Evolutionary conservation across 1,140 invertebrate genomes (phyloP), one percentile per base, ranked within the genome.

Genomic region (Oncopodura yosiiana): DNA sequence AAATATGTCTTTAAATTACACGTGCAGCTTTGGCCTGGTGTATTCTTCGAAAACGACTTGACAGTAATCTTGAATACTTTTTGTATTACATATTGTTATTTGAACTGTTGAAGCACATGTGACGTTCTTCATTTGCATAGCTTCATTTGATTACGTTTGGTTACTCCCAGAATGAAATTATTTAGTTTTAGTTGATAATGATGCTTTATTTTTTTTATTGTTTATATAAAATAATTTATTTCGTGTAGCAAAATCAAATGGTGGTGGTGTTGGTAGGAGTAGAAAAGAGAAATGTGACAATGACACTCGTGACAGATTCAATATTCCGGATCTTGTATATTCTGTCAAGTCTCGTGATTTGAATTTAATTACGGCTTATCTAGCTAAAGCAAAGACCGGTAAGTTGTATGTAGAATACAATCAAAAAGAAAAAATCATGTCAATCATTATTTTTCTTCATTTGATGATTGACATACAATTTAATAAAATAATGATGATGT

Each of bases 11-110:
- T 24, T 21, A 19, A 2, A 24, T 38, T 56, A 61, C 62, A 70
- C 70, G 71, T 76, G 76, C 80, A 87, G 87, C 86, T 56, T 74
- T 90, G 69, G 84, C 86, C 66, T 92, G 87, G 87, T 86, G 83
- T 78, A 83, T 87, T 57, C 81, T 90, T 69, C 79, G 85, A 70
- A 90, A 88, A 71, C 78, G 86, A 66, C 81, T 87, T 72, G 85
- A 90, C 74, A 87, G 86, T 90, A 86, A 77, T 83, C 84, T 44
- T 18, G 3, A 19, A 5, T n/a, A n/a, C 4, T 23, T 44, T 44
- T 24, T 44, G 6, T 5, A 27, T 11, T 6, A 24, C 24, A 45
- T 6, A 12, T 6, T 6, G 24, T 9, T 45, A 9, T 8, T 27
- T 9, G 12, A 5, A 18, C 43, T 21, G 24, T 11, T 24, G 19